A percentile compares a stretch with the other conserved stretches of the same genome.
phyloP scores from a whole-genome alignment of 2,888 invertebrate genomes.

The Spisula subtruncata region DNA sequence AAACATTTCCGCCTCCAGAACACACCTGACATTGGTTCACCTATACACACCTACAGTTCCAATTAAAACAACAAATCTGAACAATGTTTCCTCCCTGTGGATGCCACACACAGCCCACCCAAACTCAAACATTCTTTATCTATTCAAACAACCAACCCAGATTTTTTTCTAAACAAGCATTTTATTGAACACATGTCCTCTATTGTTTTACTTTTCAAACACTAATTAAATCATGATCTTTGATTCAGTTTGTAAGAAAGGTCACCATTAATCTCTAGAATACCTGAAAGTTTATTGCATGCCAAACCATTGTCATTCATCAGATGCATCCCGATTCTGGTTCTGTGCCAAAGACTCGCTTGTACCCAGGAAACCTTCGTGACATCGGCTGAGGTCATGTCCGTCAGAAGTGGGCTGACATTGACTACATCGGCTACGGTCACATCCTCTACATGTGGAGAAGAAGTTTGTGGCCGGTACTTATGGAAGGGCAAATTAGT shows the following conservation, averaged over 20 bases:
- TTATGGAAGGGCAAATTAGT: too few relatives aligned
- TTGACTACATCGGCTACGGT: too few relatives aligned
- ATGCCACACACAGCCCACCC: not conserved
- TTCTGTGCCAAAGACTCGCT: too few relatives aligned
- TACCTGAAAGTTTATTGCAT: too few relatives aligned
- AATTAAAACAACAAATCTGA: conserved; percentile 26
- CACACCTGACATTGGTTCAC: conserved; percentile 8
- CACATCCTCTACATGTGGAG: too few relatives aligned
- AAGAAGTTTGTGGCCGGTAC: too few relatives aligned
- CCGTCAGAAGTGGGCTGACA: too few relatives aligned
- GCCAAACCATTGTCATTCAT: too few relatives aligned
- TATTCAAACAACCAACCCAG: conserved; percentile 5
- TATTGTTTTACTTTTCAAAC: conserved; percentile 13
- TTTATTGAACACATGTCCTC: conserved; percentile 17
- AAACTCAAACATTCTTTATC: conserved; percentile 9
- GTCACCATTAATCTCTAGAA: not conserved
- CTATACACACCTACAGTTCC: not conserved
- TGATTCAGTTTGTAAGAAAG: not conserved
- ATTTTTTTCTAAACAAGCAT: not conserved
- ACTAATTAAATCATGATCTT: not conserved
- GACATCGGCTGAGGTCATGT: too few relatives aligned
- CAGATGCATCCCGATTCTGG: too few relatives aligned
- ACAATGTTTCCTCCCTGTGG: not conserved
- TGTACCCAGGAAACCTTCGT: too few relatives aligned
- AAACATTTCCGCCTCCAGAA: not conserved